These are phyloP conservation scores for Apocheima hispidaria DNA, from an alignment of 2,888 invertebrate genomes.

Conservation along the genomic window DNA sequence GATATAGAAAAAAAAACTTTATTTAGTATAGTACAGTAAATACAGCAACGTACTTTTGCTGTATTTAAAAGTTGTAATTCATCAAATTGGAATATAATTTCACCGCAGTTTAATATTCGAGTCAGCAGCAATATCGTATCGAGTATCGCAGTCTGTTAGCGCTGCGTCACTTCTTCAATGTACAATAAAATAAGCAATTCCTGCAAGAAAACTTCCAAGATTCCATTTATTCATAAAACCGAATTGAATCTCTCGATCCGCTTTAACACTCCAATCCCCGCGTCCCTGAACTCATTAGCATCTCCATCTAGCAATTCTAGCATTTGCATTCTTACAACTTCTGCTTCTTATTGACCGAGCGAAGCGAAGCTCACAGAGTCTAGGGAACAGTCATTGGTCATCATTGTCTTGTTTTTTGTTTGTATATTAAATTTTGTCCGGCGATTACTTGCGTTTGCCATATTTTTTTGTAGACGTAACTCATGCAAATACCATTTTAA, in stretches of 20 bases:
- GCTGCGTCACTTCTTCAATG: neutral
- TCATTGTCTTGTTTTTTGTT: no score
- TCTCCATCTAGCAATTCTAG: slow-evolving; percentile 48
- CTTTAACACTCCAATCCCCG: slow-evolving; percentile 40
- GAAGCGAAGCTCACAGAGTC: no score
- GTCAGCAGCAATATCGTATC: neutral
- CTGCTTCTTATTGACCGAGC: slow-evolving; percentile 36
- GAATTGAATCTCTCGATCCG: slow-evolving; percentile 45
- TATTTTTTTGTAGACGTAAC: no score
- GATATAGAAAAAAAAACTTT: no score
- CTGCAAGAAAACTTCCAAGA: slow-evolving; percentile 7
- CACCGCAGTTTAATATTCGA: neutral
- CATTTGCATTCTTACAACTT: slow-evolving; percentile 52
- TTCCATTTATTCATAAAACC: slow-evolving; percentile 45
- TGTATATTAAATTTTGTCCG: no score
- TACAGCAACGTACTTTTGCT: neutral
- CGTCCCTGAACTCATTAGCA: slow-evolving; percentile 48
- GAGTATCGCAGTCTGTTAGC: no score
- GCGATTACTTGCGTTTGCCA: no score
- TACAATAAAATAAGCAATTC: slow-evolving; percentile 18
- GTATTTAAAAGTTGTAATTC: neutral
- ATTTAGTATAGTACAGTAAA: no score
- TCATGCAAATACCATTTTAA: no score
- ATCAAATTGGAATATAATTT: neutral
- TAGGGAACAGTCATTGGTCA: no score